Base-by-base conservation (phyloP, 2,888 invertebrate genomes). In the Ditula angustiorana region DNA sequence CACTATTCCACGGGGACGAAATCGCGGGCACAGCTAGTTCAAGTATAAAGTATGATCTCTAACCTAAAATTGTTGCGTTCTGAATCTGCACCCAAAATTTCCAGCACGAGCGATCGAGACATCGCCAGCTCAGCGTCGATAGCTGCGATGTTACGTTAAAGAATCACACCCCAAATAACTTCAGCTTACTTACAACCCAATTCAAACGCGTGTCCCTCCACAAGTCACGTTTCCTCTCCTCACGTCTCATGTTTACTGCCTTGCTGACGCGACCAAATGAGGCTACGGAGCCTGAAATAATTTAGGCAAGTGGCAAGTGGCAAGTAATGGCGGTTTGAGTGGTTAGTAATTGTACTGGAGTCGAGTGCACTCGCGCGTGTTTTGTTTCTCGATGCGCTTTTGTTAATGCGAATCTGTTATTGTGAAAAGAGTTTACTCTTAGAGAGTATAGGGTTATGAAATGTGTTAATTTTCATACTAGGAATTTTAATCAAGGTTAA, bases 221-320 rank as follows among this genome's bases (percentile, higher is more conserved):
- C 28, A 41, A 56, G 50, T 57, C 56, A 50, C 56, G 62, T 55
- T 10, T 26, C 44, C 21, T 23, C 33, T 30, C 28, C 49, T 33
- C 63, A 64, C 63, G 64, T 64, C 44, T 13, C 26, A 13, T 5
- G 37, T 52, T 60, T 41, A 61, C 60, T 41, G 26, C 55, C 26
- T 8, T n/a, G 64, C 53, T 63, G 62, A 63, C 50, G 63, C 23
- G 23, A 16, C 57, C 26, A 61, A n/a, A 60, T 47, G 44, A 52
- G 41, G 41, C 35, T 13, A n/a, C 24, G 52, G 16, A 21, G 57
- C n/a, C 57, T 63, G 52, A 52, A 58, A 63, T 57, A 63, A 63
- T 63, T 58, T 52, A 56, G 55, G 28, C 53, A 37, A 35, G 53
- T 35, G 11, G 30, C 30, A 50, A 50, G 26, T 49, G 50, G 50